These are phyloP conservation scores for Pedetes capensis DNA, from an alignment of 2,113 vertebrate species.

Conservation along the genomic window DNA sequence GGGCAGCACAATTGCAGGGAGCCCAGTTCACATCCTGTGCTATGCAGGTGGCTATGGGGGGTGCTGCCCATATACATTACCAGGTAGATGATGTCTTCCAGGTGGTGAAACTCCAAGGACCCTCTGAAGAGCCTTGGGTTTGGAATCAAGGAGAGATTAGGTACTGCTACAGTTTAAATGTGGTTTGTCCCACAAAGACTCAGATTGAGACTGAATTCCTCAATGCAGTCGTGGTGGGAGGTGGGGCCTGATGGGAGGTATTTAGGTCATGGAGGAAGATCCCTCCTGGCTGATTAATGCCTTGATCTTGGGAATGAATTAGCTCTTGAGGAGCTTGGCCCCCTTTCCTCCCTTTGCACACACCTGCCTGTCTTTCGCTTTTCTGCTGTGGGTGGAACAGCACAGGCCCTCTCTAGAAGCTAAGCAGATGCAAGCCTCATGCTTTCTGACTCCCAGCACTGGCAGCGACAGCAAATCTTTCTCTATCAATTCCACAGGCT, in stretches of 20 bases:
- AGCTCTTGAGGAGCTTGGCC: not conserved
- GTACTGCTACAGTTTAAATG: not conserved
- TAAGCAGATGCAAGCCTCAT: not conserved
- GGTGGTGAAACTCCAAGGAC: not conserved
- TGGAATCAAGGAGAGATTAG: not conserved
- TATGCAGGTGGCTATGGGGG: not conserved
- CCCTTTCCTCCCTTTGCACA: no score
- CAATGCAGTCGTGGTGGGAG: not conserved
- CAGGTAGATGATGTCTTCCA: not conserved
- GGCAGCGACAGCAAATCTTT: not conserved
- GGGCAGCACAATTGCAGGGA: not conserved
- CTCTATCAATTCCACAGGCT: not conserved
- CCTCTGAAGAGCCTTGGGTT: not conserved
- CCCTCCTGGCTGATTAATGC: not conserved
- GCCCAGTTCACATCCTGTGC: not conserved
- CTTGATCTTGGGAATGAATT: not conserved
- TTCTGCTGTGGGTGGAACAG: no score
- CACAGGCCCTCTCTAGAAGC: not conserved
- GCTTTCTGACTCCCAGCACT: not conserved
- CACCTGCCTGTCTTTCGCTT: not conserved
- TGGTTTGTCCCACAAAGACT: not conserved
- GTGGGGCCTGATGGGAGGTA: not conserved
- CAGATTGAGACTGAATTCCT: not conserved
- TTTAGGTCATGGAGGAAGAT: not conserved
- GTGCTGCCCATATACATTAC: rapidly evolving